Conservation (phyloP, 2,888 invertebrate species). For the Mesodorylaimus sp. region DNA sequence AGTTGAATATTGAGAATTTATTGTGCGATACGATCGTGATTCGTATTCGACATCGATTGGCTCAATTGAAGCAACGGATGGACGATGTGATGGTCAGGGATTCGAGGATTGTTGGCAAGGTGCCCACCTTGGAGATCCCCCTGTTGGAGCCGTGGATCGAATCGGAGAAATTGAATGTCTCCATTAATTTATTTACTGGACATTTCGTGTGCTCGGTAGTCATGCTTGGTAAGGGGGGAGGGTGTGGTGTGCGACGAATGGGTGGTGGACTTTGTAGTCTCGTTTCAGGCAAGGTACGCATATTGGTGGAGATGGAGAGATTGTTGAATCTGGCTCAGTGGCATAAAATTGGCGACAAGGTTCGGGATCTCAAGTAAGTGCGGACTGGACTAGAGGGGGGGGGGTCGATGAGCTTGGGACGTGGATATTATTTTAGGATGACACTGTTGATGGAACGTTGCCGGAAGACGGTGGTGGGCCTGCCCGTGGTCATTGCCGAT, state of each 20-base stretch:
- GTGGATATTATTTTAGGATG: conserved; percentile 7
- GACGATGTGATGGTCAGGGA: background rate
- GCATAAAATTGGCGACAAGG: too few species aligned
- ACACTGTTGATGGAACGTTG: conserved; percentile 2
- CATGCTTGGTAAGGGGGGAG: background rate
- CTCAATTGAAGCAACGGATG: background rate
- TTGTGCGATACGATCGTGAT: conserved; percentile 1
- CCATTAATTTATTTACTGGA: conserved; percentile 8
- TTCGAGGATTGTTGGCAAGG: too few species aligned
- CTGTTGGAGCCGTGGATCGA: background rate
- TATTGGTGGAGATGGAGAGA: background rate
- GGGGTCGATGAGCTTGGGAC: too few species aligned
- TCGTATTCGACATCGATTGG: conserved; percentile 3
- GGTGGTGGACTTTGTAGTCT: background rate
- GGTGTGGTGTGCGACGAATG: background rate
- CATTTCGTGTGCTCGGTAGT: background rate
- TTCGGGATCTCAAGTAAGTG: too few species aligned
- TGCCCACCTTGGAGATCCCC: background rate
- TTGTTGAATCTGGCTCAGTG: background rate
- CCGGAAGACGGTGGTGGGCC: background rate
- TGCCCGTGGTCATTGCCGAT: conserved; percentile 2
- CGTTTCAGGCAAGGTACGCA: background rate
- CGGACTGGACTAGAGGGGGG: too few species aligned
- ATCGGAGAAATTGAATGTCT: background rate
- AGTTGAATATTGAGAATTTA: conserved; percentile 6